Percentiles rank a stretch among this genome's conserved stretches.
Evolutionary conservation across 2,113 vertebrate genomes (phyloP).

Genomic region (Apteryx mantelli): DNA sequence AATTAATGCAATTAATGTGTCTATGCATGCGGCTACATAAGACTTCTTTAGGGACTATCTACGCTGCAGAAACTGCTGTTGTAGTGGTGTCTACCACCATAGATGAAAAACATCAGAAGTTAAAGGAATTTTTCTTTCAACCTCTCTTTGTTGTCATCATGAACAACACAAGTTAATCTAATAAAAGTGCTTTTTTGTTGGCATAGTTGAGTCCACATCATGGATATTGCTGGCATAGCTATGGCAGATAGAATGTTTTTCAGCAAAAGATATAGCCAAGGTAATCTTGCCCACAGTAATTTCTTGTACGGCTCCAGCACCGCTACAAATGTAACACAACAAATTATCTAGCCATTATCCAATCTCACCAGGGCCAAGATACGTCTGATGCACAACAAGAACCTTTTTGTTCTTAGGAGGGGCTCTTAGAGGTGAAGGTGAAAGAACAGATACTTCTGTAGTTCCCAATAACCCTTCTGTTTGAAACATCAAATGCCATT

Average conservation of each 20-base stretch:
- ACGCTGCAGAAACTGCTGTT: background rate
- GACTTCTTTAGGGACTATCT: background rate
- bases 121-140: background rate
- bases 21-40: background rate
- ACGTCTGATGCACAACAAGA: background rate
- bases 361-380: background rate
- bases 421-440: background rate
- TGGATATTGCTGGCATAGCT: background rate
- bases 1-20: background rate
- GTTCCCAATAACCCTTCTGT: background rate
- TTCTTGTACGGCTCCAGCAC: background rate
- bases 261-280: background rate
- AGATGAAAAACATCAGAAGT: background rate
- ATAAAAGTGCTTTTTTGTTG: background rate
- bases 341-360: background rate
- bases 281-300: background rate
- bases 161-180: background rate
- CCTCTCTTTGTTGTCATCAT: background rate
- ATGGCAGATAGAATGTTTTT: background rate
- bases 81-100: background rate
- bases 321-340: background rate
- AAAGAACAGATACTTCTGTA: background rate
- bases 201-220: background rate
- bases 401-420: background rate
- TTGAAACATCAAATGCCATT: background rate